A percentile compares a stretch with the other conserved stretches of the same genome.
phyloP scores from a whole-genome alignment of 2,113 vertebrate species.

The Opisthocomus hoazin region DNA sequence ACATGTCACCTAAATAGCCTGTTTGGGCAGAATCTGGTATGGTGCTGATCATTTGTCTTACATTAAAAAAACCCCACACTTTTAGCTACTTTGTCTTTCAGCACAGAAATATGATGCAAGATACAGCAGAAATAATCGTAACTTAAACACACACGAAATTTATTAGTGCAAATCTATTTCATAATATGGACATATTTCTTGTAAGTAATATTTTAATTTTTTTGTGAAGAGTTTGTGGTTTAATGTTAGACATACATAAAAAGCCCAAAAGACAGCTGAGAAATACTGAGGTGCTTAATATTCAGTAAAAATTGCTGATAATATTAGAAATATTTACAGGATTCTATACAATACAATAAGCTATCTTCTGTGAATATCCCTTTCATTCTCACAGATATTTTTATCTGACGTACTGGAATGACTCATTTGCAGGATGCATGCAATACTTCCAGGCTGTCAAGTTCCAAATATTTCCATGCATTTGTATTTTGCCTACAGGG shows the following conservation, averaged over 20 bases:
- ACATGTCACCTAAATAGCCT: not conserved
- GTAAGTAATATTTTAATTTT: not conserved
- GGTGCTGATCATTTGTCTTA: not conserved
- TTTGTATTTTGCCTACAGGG: constrained; percentile 50
- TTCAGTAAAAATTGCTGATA: not conserved
- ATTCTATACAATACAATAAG: not conserved
- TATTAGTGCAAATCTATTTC: not conserved
- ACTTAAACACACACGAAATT: not conserved
- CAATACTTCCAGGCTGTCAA: constrained; percentile 22
- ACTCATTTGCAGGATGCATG: constrained; percentile 2
- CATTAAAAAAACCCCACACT: not conserved
- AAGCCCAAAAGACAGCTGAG: not conserved
- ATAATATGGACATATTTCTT: not conserved
- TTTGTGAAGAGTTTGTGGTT: not conserved
- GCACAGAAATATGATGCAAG: not conserved
- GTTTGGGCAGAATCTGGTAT: not conserved
- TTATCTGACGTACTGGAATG: constrained; percentile 9
- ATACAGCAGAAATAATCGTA: not conserved
- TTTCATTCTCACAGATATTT: not conserved
- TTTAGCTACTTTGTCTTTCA: not conserved
- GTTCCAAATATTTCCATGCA: constrained; percentile 40
- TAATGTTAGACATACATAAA: not conserved
- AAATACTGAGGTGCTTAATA: not conserved
- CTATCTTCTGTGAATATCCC: not conserved
- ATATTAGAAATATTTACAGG: not conserved